Base-by-base conservation (phyloP, 1,140 invertebrate species). In the Drosophila tropicalis region DNA sequence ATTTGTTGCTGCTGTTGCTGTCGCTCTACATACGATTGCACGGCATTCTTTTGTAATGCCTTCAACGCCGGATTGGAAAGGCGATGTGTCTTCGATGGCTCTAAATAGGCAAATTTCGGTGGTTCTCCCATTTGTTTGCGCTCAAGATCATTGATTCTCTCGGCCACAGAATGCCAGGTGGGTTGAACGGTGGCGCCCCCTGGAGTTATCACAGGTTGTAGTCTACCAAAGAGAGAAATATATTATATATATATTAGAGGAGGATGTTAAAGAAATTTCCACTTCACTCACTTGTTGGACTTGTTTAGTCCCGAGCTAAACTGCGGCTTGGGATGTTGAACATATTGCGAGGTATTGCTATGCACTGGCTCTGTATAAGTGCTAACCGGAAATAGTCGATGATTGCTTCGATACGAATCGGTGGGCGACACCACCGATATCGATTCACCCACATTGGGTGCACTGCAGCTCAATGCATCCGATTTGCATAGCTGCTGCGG, bases 11-110 rank as follows among this genome's bases (percentile, higher is more conserved):
- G 89, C 57, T 90, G 79, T 70, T 95, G 94, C 78, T 97, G 96
- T 39, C 96, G 93, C 80, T 97, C 96, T 91, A 97, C 97, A 72
- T 96, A 98, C 1, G 96, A 96, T 25, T 97, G 92, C 1, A 98
- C 92, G 0, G 97, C 97, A 83, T 97, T 96, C 91, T 98, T 97
- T 81, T 97, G 97, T 34, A 97, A 96, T 0, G 96, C 96, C 91
- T 97, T 98, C 1, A 98, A 89, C 0, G 96, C 96, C 3, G 96
- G 94, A 89, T 96, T 96, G 1, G 95, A 94, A 19, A 96, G 94
- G 72, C 94, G 93, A 74, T 95, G 95, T 58, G 95, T 95, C 90
- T 96, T 96, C n/a, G 95, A 95, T 0, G 95, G 95, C 82, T 96
- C 96, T 44, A 96, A 90, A 85, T 95, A 96, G 5, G 95, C 94